Evolutionary conservation across 2,797 vertebrate species (phyloP), one percentile per base, ranked within the genome.

Genomic region (Enteromius paludinosus): DNA sequence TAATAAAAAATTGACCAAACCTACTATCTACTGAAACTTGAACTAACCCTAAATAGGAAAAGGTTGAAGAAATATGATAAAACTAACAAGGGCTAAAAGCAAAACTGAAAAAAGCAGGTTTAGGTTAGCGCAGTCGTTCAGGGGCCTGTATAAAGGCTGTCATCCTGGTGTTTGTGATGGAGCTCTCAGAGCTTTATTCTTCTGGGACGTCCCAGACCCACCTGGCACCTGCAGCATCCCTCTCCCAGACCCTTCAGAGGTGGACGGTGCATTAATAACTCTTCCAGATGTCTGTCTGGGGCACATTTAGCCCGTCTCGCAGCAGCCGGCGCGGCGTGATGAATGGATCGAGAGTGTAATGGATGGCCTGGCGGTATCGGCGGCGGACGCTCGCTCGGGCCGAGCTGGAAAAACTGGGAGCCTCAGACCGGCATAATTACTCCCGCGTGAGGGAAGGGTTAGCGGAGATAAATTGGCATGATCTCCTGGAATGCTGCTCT

Each of bases 371-470:
- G 15, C 41, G 62, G 84, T 84, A 85, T 86, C 45, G 76, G 83
- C 80, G 3, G 12, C 8, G 86, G 88, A 89, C 81, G 83, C 89
- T 90, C 33, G 74, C 66, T 89, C 89, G 70, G 89, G 68, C 70
- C 56, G 78, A 81, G 74, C 5, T 15, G 82, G 73, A 84, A 81
- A 89, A 90, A 88, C 82, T 83, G 86, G 82, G 87, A 88, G 87
- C 85, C 84, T 87, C 56, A 86, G 74, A 89, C 78, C 88, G 78
- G 84, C 54, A 30, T 88, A 89, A 88, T 89, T 87, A 86, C 77
- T 83, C 88, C 84, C 70, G 14, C 5, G 47, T 66, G 85, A 71
- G 38, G 49, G 25, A 65, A 76, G 84, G 61, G 77, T 83, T 83
- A 83, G 80, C 72, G 5, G 81, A 85, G 88, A 87, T 86, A 79